These are phyloP conservation scores for Heliothis peltigera DNA, from an alignment of 2,888 invertebrate species.

Conservation along the genomic window DNA sequence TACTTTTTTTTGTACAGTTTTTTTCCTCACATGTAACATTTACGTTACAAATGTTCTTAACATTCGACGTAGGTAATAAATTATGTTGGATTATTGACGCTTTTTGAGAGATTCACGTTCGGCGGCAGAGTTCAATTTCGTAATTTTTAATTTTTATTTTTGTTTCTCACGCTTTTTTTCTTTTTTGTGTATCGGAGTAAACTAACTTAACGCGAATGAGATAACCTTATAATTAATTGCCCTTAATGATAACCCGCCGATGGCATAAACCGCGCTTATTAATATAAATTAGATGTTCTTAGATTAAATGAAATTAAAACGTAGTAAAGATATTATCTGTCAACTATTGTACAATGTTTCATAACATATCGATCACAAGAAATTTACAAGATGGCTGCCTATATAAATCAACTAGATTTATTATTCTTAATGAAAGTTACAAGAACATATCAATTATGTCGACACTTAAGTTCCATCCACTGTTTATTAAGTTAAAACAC, in stretches of 20 bases:
- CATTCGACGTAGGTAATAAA: conserved; percentile 64
- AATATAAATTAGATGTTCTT: conserved; percentile 16
- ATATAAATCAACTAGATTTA: conserved; percentile 41
- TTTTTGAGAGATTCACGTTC: conserved; percentile 59
- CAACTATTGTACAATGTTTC: not conserved
- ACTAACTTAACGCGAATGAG: not conserved
- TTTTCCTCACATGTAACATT: conserved; percentile 42
- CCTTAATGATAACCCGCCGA: conserved; percentile 21
- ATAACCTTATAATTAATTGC: conserved; percentile 18
- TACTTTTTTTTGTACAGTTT: conserved; percentile 61
- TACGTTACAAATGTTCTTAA: conserved; percentile 50
- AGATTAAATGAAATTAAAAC: conserved; percentile 7
- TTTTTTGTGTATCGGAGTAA: not conserved
- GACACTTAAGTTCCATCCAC: conserved; percentile 20
- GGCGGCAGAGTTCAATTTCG: conserved; percentile 37
- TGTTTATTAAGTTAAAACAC: conserved; percentile 27
- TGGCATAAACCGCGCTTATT: conserved; percentile 11
- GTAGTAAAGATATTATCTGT: not conserved
- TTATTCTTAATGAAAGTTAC: conserved; percentile 43
- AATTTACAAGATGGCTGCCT: conserved; percentile 49
- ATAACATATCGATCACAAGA: conserved; percentile 43
- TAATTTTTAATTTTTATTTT: conserved; percentile 33
- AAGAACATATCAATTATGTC: conserved; percentile 45
- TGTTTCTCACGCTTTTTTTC: conserved; percentile 18
- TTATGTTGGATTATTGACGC: conserved; percentile 64